Evolutionary conservation across 2,888 invertebrate genomes (phyloP), one percentile per base, ranked within the genome.

Genomic region (Muscina levida): DNA sequence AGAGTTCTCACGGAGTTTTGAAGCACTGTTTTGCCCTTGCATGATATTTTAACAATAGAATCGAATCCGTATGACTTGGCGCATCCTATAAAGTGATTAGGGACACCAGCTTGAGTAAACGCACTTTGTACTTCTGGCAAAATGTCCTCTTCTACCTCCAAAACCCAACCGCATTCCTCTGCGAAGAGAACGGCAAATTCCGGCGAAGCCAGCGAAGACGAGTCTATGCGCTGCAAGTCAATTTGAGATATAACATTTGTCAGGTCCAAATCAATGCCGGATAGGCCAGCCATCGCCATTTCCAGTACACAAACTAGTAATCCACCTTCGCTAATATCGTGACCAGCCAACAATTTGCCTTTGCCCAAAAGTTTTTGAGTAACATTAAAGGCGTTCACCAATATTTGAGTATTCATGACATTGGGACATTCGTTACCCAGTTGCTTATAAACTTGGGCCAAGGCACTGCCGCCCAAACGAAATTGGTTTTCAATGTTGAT

Each of bases 261-360:
- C 17, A 96, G 87, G 82, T 95, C 92, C 0, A 96, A 88, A 15
- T 93, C 91, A 15, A 97, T 86, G 0, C 98, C 98, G 84, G 95
- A 93, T 76, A 98, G 91, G 44, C 98, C 98, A 74, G 94, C 97
- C 88, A 99, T 97, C n/a, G 96, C 95, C 98, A 99, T 98, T 91
- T 99, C 99, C 77, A 99, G 88, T 0, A 97, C 90, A 84, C 97
- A 96, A 0, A 96, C 96, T 51, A 99, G 92, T 39, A 99, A 92
- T 37, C 99, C 99, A 22, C 99, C 99, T 91, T 99, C 99, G 88
- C 98, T 98, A 4, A 99, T 93, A 89, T 99, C 99, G 89, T 99
- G 99, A 0, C 98, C 98, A 4, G 98, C 93, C 42, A 95, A 84
- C 1, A 91, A 70, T 72, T 87, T 85, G 0, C 84, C 84, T 44